phyloP scores from a whole-genome alignment of 2,888 invertebrate genomes.

The Eulithis testata region DNA sequence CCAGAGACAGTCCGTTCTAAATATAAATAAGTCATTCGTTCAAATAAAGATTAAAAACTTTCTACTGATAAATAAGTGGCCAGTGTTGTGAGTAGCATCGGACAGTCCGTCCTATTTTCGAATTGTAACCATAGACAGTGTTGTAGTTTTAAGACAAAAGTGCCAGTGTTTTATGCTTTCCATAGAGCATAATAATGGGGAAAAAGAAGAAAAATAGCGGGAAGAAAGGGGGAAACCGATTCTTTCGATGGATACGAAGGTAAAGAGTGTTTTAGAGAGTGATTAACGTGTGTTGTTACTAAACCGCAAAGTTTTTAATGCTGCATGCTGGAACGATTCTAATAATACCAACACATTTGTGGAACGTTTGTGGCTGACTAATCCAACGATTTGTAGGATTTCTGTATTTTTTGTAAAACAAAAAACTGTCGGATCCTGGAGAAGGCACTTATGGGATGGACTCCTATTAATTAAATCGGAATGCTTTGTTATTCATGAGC shows the following conservation, averaged over 20 bases:
- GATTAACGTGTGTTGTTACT: constrained; percentile 24
- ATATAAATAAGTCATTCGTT: constrained; percentile 47
- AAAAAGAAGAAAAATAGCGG: constrained; percentile 78
- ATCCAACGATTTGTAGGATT: constrained; percentile 9
- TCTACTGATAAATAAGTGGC: constrained; percentile 46
- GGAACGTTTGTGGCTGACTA: constrained; percentile 23
- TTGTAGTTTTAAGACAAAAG: constrained; percentile 46
- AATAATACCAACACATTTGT: constrained; percentile 27
- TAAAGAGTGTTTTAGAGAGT: constrained; percentile 50
- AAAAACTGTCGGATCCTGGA: not conserved
- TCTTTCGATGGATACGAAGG: constrained; percentile 81
- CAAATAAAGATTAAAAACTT: constrained; percentile 55
- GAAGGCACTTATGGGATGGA: too few relatives aligned
- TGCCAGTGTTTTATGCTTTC: constrained; percentile 59
- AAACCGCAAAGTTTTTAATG: constrained; percentile 18
- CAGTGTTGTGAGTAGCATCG: constrained; percentile 51
- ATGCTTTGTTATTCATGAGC: too few relatives aligned
- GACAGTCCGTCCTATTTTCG: constrained; percentile 48
- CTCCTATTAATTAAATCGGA: too few relatives aligned
- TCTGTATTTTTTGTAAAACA: not conserved
- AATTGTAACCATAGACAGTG: constrained; percentile 55
- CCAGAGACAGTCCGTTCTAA: constrained; percentile 55
- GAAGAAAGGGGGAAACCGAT: constrained; percentile 72
- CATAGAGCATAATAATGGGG: constrained; percentile 63
- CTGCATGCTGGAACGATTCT: constrained; percentile 27